Evolutionary conservation across 2,113 vertebrate species (phyloP).

Genomic region (Helogale parvula): DNA sequence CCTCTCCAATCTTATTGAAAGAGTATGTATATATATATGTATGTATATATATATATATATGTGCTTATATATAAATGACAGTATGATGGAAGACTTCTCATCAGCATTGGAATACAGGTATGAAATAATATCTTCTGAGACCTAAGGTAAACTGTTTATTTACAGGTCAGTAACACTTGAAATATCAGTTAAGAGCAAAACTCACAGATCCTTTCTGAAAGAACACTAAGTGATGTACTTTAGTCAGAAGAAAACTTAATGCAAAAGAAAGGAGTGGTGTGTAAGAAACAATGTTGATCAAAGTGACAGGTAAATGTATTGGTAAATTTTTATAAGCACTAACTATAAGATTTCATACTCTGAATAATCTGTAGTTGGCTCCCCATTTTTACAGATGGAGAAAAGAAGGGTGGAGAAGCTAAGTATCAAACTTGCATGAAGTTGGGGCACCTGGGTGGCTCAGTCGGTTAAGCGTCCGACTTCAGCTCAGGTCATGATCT

Average conservation of each 20-base stretch:
- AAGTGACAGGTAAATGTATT: background rate
- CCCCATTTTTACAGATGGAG: constrained; percentile 7
- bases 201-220: background rate
- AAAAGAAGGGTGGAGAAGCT: background rate
- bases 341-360: background rate
- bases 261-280: background rate
- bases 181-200: constrained; percentile 29
- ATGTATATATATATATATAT: too few species aligned
- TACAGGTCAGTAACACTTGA: background rate
- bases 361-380: background rate
- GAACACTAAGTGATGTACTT: background rate
- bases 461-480: too few species aligned
- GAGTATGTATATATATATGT: background rate
- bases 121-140: background rate
- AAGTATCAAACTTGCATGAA: background rate
- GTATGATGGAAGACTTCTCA: constrained; percentile 4
- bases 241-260: background rate
- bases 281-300: background rate
- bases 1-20: background rate
- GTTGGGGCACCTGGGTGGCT: background rate
- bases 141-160: constrained; percentile 1
- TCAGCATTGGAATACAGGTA: background rate
- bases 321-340: background rate
- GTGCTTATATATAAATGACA: background rate
- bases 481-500: too few species aligned